Percentiles rank a stretch among this genome's conserved stretches.
Evolutionary conservation across 2,113 vertebrate genomes (phyloP).

Genomic region (Lagopus muta): DNA sequence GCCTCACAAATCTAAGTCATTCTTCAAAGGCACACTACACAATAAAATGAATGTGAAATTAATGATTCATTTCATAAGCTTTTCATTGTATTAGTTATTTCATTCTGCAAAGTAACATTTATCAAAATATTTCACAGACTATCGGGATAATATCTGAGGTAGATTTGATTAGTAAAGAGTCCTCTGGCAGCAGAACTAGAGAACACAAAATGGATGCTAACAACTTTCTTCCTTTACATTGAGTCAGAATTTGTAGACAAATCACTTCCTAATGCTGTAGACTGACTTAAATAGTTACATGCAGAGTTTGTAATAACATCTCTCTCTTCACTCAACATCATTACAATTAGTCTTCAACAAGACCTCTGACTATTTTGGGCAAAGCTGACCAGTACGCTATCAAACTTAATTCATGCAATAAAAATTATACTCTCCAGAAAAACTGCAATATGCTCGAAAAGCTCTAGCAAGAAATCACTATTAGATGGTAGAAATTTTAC

Average conservation of each 20-base stretch:
- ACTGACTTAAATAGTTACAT: background rate
- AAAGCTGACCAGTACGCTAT: background rate
- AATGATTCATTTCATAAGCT: background rate
- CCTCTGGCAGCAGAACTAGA: background rate
- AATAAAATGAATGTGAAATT: background rate
- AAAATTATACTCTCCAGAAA: background rate
- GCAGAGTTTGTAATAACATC: background rate
- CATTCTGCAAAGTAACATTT: background rate
- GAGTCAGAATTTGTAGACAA: background rate
- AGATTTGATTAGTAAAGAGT: background rate
- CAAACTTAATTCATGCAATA: background rate
- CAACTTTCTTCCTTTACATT: background rate
- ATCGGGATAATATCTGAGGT: background rate
- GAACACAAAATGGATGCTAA: background rate
- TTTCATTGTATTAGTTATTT: background rate
- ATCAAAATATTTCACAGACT: background rate
- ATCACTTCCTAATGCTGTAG: background rate
- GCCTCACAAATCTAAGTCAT: background rate
- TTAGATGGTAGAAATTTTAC: background rate
- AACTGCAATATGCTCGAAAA: background rate
- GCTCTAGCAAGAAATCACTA: background rate
- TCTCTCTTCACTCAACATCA: background rate
- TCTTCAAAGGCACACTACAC: background rate
- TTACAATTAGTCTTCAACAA: background rate
- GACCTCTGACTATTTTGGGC: background rate